Evolutionary conservation across 2,888 invertebrate species (phyloP).

Genomic region (Agrotis segetum): DNA sequence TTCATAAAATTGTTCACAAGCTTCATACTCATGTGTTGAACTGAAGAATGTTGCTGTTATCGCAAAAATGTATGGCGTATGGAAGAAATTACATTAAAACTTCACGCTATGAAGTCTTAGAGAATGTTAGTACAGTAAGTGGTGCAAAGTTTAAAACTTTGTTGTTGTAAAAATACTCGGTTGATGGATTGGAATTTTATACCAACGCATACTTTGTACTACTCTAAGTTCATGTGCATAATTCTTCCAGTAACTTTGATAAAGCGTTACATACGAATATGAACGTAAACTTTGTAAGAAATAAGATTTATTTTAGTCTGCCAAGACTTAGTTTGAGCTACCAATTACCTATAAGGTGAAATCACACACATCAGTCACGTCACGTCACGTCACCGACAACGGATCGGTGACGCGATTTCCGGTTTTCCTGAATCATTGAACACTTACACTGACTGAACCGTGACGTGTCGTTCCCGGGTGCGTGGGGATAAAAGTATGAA

Average conservation of each 20-base stretch:
- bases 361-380: too few species aligned
- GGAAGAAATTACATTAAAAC: conserved; percentile 28
- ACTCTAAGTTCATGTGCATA: not conserved
- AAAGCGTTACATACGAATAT: not conserved
- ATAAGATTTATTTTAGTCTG: not conserved
- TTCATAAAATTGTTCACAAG: conserved; percentile 39
- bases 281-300: not conserved
- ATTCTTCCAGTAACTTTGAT: not conserved
- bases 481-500: too few species aligned
- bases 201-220: not conserved
- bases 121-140: conserved; percentile 28
- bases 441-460: too few species aligned
- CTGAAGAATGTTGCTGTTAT: conserved; percentile 26
- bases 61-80: conserved; percentile 46
- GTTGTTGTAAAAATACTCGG: conserved; percentile 4
- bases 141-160: conserved; percentile 11
- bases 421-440: too few species aligned
- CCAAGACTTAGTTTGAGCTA: too few species aligned
- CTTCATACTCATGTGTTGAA: conserved; percentile 5
- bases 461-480: too few species aligned
- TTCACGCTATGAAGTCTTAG: conserved; percentile 2
- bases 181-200: conserved; percentile 26
- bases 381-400: too few species aligned
- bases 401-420: too few species aligned
- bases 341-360: too few species aligned